A percentile compares a stretch with the other conserved stretches of the same genome.
Evolutionary conservation across 2,113 vertebrate species (phyloP).

Genomic region (Pseudorectes ferrugineus): DNA sequence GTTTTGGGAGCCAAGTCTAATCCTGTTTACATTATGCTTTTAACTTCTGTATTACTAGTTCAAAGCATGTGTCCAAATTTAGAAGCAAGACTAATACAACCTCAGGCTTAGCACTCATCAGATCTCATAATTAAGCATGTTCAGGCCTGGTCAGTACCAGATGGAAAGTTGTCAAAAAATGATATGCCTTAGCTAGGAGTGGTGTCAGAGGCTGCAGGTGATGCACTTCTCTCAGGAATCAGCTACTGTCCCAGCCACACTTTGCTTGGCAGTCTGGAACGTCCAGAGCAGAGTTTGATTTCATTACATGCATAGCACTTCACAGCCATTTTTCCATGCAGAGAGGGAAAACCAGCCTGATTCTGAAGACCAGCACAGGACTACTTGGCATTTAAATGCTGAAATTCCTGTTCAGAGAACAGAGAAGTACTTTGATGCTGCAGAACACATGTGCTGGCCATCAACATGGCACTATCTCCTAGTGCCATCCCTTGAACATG

Average conservation of each 20-base stretch:
- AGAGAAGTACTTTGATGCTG: neutral
- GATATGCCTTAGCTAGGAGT: neutral
- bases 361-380: neutral
- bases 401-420: neutral
- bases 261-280: neutral
- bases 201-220: neutral
- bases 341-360: neutral
- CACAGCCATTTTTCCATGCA: neutral
- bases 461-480: neutral
- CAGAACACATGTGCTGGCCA: neutral
- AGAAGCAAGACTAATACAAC: constrained; percentile 27
- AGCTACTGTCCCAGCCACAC: neutral
- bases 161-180: neutral
- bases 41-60: constrained; percentile 29
- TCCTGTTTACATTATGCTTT: constrained; percentile 35
- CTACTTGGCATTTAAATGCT: neutral
- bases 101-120: constrained; percentile 23
- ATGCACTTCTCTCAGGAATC: neutral
- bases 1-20: constrained; percentile 27
- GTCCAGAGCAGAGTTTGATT: neutral
- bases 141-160: constrained; percentile 45
- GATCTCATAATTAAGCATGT: constrained; percentile 37
- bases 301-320: neutral
- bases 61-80: constrained; percentile 47
- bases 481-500: neutral